Percentiles rank a stretch among this genome's conserved stretches.
Conservation (phyloP, 64 coral and sea anemone species). For the Actinia equina region DNA sequence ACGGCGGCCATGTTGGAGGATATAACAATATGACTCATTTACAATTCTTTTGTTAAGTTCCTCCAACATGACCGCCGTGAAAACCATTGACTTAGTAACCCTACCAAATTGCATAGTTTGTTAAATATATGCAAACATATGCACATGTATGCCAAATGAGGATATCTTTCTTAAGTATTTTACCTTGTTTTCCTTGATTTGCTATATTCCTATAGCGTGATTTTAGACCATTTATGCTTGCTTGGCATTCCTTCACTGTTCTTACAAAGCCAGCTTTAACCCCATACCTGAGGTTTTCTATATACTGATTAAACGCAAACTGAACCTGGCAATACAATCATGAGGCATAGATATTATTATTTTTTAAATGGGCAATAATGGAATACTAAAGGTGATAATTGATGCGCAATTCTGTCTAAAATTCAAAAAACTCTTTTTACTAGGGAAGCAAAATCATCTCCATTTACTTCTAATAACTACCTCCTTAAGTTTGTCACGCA, state of each 20-base stretch:
- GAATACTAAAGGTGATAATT: neutral
- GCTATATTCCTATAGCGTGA: neutral
- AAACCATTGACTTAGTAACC: no score
- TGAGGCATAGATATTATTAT: neutral
- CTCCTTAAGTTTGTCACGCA: constrained; percentile 45
- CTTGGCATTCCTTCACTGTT: constrained; percentile 16
- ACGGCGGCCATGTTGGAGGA: no score
- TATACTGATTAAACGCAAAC: constrained; percentile 12
- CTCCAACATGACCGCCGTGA: no score
- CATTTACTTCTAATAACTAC: neutral
- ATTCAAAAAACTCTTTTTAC: neutral
- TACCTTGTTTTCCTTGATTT: constrained; percentile 5
- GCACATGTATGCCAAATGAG: no score
- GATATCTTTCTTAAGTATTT: no score
- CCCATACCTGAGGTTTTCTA: constrained; percentile 37
- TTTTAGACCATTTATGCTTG: constrained; percentile 7
- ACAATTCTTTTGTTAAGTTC: no score
- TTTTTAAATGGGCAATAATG: neutral
- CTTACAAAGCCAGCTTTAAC: constrained; percentile 30
- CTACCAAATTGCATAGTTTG: no score
- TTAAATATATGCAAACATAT: neutral
- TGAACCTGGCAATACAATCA: neutral
- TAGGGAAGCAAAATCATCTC: no score
- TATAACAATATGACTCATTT: no score
- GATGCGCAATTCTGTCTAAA: neutral